These are phyloP conservation scores for Tanaodytes sp. DNA, from an alignment of 2,888 invertebrate genomes.

Conservation along the genomic window DNA sequence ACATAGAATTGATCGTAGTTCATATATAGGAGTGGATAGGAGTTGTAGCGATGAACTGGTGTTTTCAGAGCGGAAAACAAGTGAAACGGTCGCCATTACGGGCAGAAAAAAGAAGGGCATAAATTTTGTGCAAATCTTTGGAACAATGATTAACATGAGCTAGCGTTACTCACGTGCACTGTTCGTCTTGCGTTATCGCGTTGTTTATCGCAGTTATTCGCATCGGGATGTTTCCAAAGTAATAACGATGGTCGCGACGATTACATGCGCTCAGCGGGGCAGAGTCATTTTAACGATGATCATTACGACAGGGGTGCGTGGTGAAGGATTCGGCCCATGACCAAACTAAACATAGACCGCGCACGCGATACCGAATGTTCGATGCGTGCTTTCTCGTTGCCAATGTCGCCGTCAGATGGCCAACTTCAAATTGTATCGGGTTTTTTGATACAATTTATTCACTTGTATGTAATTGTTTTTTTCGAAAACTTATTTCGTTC, in stretches of 20 bases:
- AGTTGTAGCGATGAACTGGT: too few relatives aligned
- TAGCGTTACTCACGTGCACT: slow-evolving; percentile 49
- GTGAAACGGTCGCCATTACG: slow-evolving; percentile 36
- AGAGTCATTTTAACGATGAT: slow-evolving; percentile 29
- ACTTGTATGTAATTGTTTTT: too few relatives aligned
- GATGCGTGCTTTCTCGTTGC: slow-evolving; percentile 20
- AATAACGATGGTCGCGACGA: slow-evolving; percentile 29
- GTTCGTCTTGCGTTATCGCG: slow-evolving; percentile 46
- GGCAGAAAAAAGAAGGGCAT: slow-evolving; percentile 27
- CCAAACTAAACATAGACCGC: too few relatives aligned
- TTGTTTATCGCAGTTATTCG: slow-evolving; percentile 46
- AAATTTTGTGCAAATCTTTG: neutral
- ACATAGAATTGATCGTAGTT: too few relatives aligned
- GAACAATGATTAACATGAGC: neutral
- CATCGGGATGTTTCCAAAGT: slow-evolving; percentile 49
- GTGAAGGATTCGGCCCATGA: too few relatives aligned
- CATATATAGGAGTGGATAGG: too few relatives aligned
- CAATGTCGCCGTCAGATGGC: too few relatives aligned
- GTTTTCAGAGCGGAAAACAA: slow-evolving; percentile 14
- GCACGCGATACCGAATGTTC: too few relatives aligned
- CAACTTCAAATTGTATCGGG: too few relatives aligned
- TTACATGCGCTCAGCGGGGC: slow-evolving; percentile 33
- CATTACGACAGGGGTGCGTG: too few relatives aligned
- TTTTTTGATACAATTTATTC: too few relatives aligned
- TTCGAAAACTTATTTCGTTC: too few relatives aligned